phyloP scores from a whole-genome alignment of 2,113 vertebrate species.

The Colistium nudipinnis region DNA sequence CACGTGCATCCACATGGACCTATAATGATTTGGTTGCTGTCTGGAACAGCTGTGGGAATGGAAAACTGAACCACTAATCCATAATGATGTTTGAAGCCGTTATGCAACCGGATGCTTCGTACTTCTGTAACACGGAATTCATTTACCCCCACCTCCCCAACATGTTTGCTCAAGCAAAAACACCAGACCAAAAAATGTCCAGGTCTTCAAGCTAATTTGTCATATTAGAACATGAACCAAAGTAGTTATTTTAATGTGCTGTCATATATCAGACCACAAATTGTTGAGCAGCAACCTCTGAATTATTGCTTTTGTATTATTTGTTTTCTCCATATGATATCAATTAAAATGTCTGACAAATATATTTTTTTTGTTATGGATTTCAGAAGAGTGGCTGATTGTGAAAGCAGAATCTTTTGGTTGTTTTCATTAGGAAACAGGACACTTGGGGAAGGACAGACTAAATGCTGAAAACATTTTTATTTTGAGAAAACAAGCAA shows the following conservation, averaged over 20 bases:
- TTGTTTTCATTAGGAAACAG: not conserved
- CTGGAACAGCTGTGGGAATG: slow-evolving; percentile 9
- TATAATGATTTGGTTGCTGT: slow-evolving; percentile 23
- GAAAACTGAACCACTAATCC: slow-evolving; percentile 47
- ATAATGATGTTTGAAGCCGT: slow-evolving; percentile 47
- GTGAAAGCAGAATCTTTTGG: not conserved
- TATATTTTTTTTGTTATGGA: not conserved
- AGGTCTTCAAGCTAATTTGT: not conserved
- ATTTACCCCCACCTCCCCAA: not conserved
- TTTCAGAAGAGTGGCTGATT: slow-evolving; percentile 18
- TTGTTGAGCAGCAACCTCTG: not conserved
- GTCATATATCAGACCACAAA: slow-evolving; percentile 26
- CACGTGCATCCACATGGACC: not conserved
- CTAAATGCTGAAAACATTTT: slow-evolving; percentile 25
- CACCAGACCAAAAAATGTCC: not conserved
- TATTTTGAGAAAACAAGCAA: slow-evolving; percentile 46
- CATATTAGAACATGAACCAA: not conserved
- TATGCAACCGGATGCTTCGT: slow-evolving; percentile 33
- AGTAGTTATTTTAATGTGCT: not conserved
- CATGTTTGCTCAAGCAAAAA: not conserved
- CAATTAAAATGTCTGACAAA: not conserved
- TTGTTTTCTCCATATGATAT: slow-evolving; percentile 25
- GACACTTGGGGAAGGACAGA: slow-evolving; percentile 2
- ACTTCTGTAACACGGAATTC: not conserved
- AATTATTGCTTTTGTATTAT: slow-evolving; percentile 14